A percentile compares a stretch with the other conserved stretches of the same genome.
phyloP scores from a whole-genome alignment of 1,140 invertebrate species.

The Calliphora vicina region DNA sequence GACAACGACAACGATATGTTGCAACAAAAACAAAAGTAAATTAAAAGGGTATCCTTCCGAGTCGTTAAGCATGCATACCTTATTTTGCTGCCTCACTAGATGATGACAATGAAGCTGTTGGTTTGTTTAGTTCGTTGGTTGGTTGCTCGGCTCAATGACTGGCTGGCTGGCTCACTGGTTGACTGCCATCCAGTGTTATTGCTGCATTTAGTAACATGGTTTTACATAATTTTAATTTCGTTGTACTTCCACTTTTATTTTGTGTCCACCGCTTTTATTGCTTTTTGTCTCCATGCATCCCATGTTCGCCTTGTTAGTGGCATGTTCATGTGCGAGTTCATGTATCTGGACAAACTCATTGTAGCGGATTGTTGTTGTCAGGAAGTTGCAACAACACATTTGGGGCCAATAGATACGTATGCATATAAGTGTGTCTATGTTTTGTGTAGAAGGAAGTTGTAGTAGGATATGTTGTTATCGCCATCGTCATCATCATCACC shows the following conservation, averaged over 20 bases:
- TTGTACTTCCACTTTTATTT: background rate
- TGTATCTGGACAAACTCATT: background rate
- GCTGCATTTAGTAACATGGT: background rate
- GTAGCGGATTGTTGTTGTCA: constrained; percentile 12
- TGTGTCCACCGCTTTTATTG: background rate
- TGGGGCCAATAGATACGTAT: constrained; percentile 5
- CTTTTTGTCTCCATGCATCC: background rate
- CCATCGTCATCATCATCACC: background rate
- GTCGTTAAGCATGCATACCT: background rate
- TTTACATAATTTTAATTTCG: constrained; percentile 7
- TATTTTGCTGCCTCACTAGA: background rate
- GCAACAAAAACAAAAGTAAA: background rate
- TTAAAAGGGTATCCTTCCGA: constrained; percentile 12
- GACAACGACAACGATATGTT: background rate
- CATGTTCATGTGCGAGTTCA: background rate
- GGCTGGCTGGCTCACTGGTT: background rate
- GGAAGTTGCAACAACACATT: constrained; percentile 37
- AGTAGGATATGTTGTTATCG: constrained; percentile 26
- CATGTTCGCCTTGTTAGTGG: background rate
- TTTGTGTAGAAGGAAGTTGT: constrained; percentile 22
- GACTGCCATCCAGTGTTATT: background rate
- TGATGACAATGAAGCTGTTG: constrained; percentile 8
- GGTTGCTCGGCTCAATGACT: background rate
- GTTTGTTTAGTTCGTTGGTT: background rate
- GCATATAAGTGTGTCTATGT: background rate